Conservation (phyloP, 2,113 vertebrate genomes). For the Andinoacara biseriatus region DNA sequence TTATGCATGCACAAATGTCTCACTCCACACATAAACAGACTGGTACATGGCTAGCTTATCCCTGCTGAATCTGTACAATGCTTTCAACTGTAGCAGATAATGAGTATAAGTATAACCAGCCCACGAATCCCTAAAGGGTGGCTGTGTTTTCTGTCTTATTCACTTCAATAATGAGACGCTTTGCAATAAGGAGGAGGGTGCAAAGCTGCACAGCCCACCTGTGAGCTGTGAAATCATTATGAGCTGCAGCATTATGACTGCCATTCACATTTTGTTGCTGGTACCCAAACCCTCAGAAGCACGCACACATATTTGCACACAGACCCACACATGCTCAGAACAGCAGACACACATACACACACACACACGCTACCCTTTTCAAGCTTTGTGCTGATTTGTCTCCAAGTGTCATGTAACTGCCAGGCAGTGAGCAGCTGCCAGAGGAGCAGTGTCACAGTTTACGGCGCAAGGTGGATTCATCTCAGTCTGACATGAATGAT, state of each 20-base stretch:
- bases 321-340: neutral
- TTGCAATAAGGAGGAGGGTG: neutral
- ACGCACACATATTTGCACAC: neutral
- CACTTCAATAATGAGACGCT: neutral
- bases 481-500: constrained; percentile 2
- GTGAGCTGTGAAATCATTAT: constrained; percentile 41
- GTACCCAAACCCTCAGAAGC: constrained; percentile 6
- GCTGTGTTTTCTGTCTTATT: constrained; percentile 28
- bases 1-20: neutral
- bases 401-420: constrained; percentile 8
- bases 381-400: constrained; percentile 13
- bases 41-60: constrained; percentile 1
- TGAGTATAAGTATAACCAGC: constrained; percentile 30
- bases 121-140: constrained; percentile 9
- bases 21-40: neutral
- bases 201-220: constrained; percentile 19
- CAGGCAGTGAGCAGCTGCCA: neutral
- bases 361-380: neutral
- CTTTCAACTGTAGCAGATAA: constrained; percentile 8
- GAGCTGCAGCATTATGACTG: constrained; percentile 5
- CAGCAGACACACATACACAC: neutral
- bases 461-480: neutral
- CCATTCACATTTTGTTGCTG: constrained; percentile 17
- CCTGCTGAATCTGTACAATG: neutral
- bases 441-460: neutral